Evolutionary conservation across 2,113 vertebrate species (phyloP).

Genomic region (Aegithalos caudatus): DNA sequence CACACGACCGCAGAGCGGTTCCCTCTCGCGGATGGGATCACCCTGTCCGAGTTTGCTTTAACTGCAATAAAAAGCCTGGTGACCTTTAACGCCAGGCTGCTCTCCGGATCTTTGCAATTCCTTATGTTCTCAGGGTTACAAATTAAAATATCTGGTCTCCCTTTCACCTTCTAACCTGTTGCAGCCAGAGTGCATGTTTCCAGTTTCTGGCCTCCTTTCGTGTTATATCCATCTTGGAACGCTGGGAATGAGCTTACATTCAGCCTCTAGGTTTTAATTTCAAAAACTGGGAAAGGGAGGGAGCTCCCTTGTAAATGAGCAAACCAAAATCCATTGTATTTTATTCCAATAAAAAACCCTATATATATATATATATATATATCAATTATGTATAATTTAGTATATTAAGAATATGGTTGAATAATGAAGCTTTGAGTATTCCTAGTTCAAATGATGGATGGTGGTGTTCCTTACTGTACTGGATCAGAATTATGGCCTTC

Average conservation of each 20-base stretch:
- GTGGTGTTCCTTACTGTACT: conserved; percentile 37
- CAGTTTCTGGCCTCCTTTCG: conserved; percentile 47
- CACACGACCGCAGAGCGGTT: conserved; percentile 86
- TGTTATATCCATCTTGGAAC: conserved; percentile 51
- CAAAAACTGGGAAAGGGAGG: conserved; percentile 12
- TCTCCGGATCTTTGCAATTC: conserved; percentile 72
- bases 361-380: background rate
- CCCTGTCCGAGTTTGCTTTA: conserved; percentile 91
- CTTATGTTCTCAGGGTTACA: conserved; percentile 84
- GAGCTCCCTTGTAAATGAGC: conserved; percentile 40
- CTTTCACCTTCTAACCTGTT: conserved; percentile 56
- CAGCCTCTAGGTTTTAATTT: conserved; percentile 51
- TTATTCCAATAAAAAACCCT: conserved; percentile 39
- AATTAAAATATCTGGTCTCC: conserved; percentile 60
- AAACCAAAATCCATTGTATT: conserved; percentile 63
- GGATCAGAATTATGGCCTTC: conserved; percentile 48
- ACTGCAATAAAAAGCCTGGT: conserved; percentile 92
- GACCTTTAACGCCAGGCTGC: conserved; percentile 86
- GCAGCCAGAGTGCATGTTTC: conserved; percentile 69
- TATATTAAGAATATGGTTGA: conserved; percentile 48
- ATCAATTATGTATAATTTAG: conserved; percentile 30
- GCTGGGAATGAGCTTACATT: conserved; percentile 37
- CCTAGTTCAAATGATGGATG: conserved; percentile 42
- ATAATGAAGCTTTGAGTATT: conserved; percentile 40
- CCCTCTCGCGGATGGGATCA: conserved; percentile 98